Base-by-base conservation (phyloP, 2,888 invertebrate species). In the Odontocerum albicorne region DNA sequence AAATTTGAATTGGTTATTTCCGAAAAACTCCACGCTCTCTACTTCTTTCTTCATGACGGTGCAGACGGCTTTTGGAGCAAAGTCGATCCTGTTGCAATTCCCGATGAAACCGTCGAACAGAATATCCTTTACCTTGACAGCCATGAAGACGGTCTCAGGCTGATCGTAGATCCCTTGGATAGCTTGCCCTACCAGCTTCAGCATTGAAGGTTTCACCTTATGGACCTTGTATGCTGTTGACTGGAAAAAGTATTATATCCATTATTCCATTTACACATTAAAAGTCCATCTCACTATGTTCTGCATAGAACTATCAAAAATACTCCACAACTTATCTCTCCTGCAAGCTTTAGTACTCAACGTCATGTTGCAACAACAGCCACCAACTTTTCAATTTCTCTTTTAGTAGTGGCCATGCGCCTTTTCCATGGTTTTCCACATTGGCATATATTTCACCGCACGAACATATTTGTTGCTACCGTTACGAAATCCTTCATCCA, bases 51-150 rank as follows among this genome's bases (percentile, higher is more conserved):
- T 85, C 62, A 91, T 68, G 1, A 84, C 79, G 0, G 81, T 75
- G 65, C 92, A 92, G 1, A 88, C 79, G 0, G 90, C 88, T 65
- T 86, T 86, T 0, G 87, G 86, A 0, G 88, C 85, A 62, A 90
- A 90, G 62, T 91, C 90, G 0, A 82, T 84, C 27, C 85, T 83
- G 0, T 81, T 82, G 64, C 92, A 92, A 64, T 91, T 86, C 33
- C 92, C 81, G 0, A 77, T 68, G 3, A 88, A 64, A 0, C 92
- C 92, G 33, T 84, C 79, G 67, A 91, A 92, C 22, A 92, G 72
- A 20, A 92, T 67, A 59, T 92, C 88, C 65, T 84, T 72, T 0
- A 82, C 88, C 57, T 83, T 86, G 0, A 78, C 81, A 2, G 79
- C 82, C 61, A 85, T 46, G 66, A 89, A 89, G 1, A 85, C 65